Base-by-base conservation (phyloP, 1,140 invertebrate genomes). In the Drosophila eugracilis region DNA sequence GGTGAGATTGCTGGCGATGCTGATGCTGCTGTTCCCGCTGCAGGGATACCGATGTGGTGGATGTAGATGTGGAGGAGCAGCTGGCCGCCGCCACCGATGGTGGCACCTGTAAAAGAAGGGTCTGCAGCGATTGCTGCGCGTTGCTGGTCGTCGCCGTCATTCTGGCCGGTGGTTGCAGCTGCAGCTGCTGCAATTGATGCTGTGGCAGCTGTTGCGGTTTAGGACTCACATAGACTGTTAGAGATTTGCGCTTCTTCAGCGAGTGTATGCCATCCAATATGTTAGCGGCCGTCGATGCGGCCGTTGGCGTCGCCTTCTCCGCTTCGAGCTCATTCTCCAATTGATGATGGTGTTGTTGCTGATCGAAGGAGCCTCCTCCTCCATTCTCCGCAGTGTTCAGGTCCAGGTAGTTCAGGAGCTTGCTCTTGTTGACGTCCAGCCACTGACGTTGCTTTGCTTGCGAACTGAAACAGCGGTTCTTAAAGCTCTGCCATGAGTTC, bases 171-270 rank as follows among this genome's bases (percentile, higher is more conserved):
- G 62, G 75, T 32, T 39, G 62, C 42, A 36, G 47, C 54, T 66
- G 72, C 45, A 63, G 55, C 14, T 52, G 72, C 37, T 70, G 70
- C 39, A 62, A 70, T 24, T 69, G 85, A 24, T 71, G 79, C 63
- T 63, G 77, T 17, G 69, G 78, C 45, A 66, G 62, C 62, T 73
- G 78, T 63, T 90, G 88, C 66, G 79, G 69, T 83, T 90, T 91
- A 63, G 89, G 89, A 91, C 90, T 91, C 89, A 91, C 90, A 91
- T 91, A 91, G 62, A 91, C 90, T 88, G 90, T 91, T 90, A 91
- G 73, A 36, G 90, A 91, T 90, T 91, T 91, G 42, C 90, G 89
- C 70, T 91, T 91, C 80, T 91, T 91, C 60, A 91, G 50, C 72
- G 89, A 81, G 5, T 90, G 78, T 50, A 91, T 91, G 63, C 89